Conservation (phyloP, 1,140 invertebrate species). For the Hyles euphorbiae region DNA sequence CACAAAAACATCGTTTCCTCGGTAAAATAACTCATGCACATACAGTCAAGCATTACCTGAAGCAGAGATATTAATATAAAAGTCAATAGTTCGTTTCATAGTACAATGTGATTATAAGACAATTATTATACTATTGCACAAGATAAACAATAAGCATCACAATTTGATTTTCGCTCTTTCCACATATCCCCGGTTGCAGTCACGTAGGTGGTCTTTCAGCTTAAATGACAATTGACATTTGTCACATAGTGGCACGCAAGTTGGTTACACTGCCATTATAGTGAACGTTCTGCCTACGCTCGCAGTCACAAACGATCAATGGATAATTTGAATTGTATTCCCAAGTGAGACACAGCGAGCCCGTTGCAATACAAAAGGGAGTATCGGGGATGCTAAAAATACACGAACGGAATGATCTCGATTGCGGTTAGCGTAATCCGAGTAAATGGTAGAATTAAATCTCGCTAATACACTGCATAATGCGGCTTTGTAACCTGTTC, state of each 20-base stretch:
- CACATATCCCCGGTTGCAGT: background rate
- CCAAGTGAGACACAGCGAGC: background rate
- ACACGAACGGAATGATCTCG: conserved; percentile 30
- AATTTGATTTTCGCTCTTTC: no score
- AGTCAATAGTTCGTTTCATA: no score
- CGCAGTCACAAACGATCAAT: background rate
- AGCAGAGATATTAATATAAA: no score
- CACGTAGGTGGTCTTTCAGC: conserved; percentile 20
- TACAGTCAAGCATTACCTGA: no score
- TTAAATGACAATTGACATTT: conserved; percentile 23
- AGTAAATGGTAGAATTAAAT: conserved; percentile 40
- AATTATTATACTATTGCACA: no score
- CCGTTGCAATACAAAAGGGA: conserved; percentile 1
- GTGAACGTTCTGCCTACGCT: conserved; percentile 24
- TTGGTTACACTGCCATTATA: conserved; percentile 21
- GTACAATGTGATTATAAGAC: no score
- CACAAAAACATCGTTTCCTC: no score
- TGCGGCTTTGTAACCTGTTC: conserved; percentile 23
- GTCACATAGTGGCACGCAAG: conserved; percentile 20
- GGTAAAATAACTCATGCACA: no score
- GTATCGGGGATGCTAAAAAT: conserved; percentile 27
- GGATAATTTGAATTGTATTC: conserved; percentile 1
- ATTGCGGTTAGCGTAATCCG: conserved; percentile 49
- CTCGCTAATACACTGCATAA: conserved; percentile 18
- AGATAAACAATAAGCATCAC: no score